Conservation (phyloP, 2,888 invertebrate genomes). For the Allolobophora icterica region DNA sequence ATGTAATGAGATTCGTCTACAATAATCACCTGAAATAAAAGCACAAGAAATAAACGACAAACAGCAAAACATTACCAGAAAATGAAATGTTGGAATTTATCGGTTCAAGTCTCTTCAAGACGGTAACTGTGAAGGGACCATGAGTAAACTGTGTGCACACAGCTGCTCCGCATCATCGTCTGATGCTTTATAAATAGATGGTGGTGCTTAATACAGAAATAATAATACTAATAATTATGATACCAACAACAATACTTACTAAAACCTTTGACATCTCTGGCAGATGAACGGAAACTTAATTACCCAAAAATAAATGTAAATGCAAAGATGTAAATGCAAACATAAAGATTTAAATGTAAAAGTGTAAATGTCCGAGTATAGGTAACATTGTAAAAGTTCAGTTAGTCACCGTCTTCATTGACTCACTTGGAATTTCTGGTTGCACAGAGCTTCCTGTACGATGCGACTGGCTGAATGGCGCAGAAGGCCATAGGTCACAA, state of each 20-base stretch:
- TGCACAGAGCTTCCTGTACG: slow-evolving; percentile 56
- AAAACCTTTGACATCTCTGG: too few species aligned
- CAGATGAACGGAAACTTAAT: too few species aligned
- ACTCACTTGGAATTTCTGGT: slow-evolving; percentile 54
- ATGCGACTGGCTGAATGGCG: slow-evolving; percentile 53
- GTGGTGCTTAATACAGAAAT: too few species aligned
- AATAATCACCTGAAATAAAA: slow-evolving; percentile 52
- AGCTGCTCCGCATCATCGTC: background rate
- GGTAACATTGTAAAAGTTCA: too few species aligned
- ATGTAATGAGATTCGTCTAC: slow-evolving; percentile 63
- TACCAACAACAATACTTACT: background rate
- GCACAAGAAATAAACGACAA: background rate
- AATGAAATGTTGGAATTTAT: background rate
- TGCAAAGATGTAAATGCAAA: background rate
- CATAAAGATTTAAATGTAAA: too few species aligned
- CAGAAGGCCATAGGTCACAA: slow-evolving; percentile 60
- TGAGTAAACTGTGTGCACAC: background rate
- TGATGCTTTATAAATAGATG: too few species aligned
- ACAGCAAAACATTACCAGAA: background rate
- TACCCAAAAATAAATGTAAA: background rate
- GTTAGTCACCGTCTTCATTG: background rate
- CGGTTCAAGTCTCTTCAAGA: background rate
- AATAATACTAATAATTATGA: background rate
- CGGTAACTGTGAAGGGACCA: background rate
- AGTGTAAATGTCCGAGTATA: background rate